phyloP scores from a whole-genome alignment of 1,140 invertebrate species.

The Rhagoletis pomonella region DNA sequence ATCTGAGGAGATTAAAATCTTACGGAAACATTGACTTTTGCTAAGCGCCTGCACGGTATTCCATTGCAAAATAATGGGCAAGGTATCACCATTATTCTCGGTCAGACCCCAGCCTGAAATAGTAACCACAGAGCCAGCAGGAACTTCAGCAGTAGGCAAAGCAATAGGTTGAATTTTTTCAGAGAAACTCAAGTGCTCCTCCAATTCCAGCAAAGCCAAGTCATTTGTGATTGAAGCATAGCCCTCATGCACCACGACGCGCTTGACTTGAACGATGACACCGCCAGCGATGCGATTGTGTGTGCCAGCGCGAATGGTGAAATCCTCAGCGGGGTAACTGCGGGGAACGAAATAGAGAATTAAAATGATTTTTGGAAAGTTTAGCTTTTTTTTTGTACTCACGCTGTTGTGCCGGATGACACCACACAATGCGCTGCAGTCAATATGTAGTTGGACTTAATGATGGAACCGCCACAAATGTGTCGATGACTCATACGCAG shows the following conservation, averaged over 20 bases:
- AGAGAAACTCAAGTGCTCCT: slow-evolving; percentile 63
- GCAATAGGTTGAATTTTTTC: slow-evolving; percentile 65
- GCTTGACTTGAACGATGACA: slow-evolving; percentile 64
- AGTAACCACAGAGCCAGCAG: slow-evolving; percentile 54
- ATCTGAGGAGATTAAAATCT: slow-evolving; percentile 52
- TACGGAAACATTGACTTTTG: slow-evolving; percentile 48
- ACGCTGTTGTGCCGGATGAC: slow-evolving; percentile 2
- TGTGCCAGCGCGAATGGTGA: slow-evolving; percentile 70
- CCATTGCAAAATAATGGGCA: slow-evolving; percentile 55
- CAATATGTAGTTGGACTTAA: slow-evolving; percentile 74
- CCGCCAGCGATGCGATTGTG: slow-evolving; percentile 65
- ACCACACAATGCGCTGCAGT: slow-evolving; percentile 76
- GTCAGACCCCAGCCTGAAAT: slow-evolving; percentile 73
- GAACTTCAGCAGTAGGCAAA: slow-evolving; percentile 60
- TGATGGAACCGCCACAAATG: slow-evolving; percentile 76
- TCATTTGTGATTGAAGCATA: slow-evolving; percentile 71
- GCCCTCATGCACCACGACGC: slow-evolving; percentile 67
- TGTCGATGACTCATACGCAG: slow-evolving; percentile 67
- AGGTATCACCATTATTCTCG: slow-evolving; percentile 38
- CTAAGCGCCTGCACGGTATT: slow-evolving; percentile 47
- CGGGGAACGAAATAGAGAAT: neutral
- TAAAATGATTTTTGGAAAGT: neutral
- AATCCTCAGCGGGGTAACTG: slow-evolving; percentile 31
- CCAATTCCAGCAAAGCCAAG: slow-evolving; percentile 74
- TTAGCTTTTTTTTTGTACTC: neutral